Percentiles rank a stretch among this genome's conserved stretches.
These are phyloP conservation scores for Nymphalis c-album DNA, from an alignment of 2,888 invertebrate genomes.

Conservation along the genomic window DNA sequence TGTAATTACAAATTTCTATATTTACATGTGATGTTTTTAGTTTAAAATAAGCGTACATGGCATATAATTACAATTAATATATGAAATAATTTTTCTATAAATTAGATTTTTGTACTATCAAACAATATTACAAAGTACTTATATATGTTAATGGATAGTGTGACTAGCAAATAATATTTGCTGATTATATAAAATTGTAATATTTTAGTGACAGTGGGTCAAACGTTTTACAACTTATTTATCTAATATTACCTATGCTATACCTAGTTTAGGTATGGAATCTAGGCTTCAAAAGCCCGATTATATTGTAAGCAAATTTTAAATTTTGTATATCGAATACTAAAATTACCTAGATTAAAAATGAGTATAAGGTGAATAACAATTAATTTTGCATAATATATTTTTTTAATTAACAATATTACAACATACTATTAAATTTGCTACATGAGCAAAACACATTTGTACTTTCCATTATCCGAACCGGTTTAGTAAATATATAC, in stretches of 20 bases:
- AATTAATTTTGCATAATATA: conserved; percentile 46
- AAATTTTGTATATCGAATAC: conserved; percentile 57
- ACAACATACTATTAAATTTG: conserved; percentile 65
- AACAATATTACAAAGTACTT: conserved; percentile 78
- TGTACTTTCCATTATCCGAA: conserved; percentile 67
- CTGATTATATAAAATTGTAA: conserved; percentile 64
- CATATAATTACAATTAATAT: conserved; percentile 79
- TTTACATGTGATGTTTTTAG: conserved; percentile 80
- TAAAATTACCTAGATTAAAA: conserved; percentile 60
- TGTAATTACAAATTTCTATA: conserved; percentile 78
- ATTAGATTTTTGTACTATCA: conserved; percentile 81
- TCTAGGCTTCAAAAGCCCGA: conserved; percentile 56
- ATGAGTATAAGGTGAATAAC: conserved; percentile 66
- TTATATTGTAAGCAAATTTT: conserved; percentile 54
- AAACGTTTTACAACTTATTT: conserved; percentile 55
- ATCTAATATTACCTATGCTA: conserved; percentile 60
- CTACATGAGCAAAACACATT: conserved; percentile 76
- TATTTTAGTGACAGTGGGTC: conserved; percentile 76
- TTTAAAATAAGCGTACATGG: conserved; percentile 82
- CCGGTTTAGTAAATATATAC: conserved; percentile 53
- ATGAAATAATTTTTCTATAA: conserved; percentile 79
- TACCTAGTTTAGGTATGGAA: conserved; percentile 66
- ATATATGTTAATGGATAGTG: conserved; percentile 74
- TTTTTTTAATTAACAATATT: conserved; percentile 53
- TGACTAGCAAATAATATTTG: conserved; percentile 80